phyloP scores from a whole-genome alignment of 2,113 vertebrate genomes.

The Antigone vipio region DNA sequence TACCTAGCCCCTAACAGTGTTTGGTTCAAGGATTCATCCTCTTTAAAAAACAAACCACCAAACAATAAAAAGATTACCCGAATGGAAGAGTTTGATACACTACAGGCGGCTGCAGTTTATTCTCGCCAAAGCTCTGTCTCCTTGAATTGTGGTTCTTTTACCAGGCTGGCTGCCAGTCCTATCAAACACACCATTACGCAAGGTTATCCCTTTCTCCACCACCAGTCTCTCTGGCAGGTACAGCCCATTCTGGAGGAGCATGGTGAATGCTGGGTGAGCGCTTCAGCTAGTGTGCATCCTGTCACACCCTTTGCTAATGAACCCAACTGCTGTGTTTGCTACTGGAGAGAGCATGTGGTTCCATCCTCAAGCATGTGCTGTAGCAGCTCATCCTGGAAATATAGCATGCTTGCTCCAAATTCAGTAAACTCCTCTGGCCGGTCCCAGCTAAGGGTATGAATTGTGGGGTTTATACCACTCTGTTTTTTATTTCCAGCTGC shows the following conservation, averaged over 20 bases:
- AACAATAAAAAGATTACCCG: background rate
- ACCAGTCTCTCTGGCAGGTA: background rate
- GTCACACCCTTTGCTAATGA: background rate
- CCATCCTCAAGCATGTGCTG: accelerated
- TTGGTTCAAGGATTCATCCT: background rate
- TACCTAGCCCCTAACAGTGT: background rate
- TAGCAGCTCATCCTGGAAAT: background rate
- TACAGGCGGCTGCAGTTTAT: background rate
- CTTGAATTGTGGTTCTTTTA: background rate
- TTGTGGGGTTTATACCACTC: background rate
- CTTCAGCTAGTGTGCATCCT: background rate
- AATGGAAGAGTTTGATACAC: background rate
- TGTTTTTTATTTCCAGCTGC: background rate
- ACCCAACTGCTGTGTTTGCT: background rate
- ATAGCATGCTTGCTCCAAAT: background rate
- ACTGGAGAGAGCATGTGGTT: background rate
- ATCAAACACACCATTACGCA: background rate
- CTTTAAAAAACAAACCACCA: background rate
- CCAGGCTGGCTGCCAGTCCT: background rate
- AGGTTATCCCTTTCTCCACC: background rate
- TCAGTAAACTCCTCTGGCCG: background rate
- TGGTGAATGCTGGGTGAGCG: background rate
- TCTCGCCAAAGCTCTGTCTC: background rate
- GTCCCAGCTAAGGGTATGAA: background rate
- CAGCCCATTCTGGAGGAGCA: background rate